Evolutionary conservation across 2,113 vertebrate species (phyloP), one percentile per base, ranked within the genome.

Genomic region (Clupea harengus): DNA sequence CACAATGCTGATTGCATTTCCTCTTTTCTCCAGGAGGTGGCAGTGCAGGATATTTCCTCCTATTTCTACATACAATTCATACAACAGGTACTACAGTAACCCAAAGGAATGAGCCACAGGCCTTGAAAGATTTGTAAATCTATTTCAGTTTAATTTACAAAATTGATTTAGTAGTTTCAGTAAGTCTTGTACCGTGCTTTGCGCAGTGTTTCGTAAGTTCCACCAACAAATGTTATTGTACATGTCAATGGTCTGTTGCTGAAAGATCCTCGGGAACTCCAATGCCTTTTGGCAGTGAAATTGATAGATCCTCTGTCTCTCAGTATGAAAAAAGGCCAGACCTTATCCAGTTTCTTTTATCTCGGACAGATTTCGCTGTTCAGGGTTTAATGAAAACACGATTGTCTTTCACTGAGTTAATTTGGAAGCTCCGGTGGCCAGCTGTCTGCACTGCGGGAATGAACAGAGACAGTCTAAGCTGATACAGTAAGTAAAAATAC

Each of bases 381-480:
- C 95, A 95, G 94, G 95, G 96, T 95, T 96, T 96, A 96, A 97
- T 96, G 94, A 95, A 96, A 97, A 96, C 94, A 95, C 95, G 95
- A 96, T 96, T 96, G 95, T 96, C 96, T 96, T 96, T 96, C 95
- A 96, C 96, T 95, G 94, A 95, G 95, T 94, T 95, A 95, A 96
- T 96, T 96, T 95, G 95, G 96, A 97, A 96, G 94, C 95, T 95
- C 94, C 94, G 95, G 95, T 95, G 95, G 94, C 95, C 96, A 96
- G 95, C 96, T 96, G 96, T 96, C 95, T 95, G 32, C 95, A 96
- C 96, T 96, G 95, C 96, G 95, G 96, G 88, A 87, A 95, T 95
- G 85, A 81, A 84, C 82, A 95, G 85, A 82, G 84, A 87, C 95
- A 96, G 96, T 96, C 95, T 95, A 96, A 87, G 87, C 75, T 96